Conservation (phyloP, 2,797 vertebrate species). For the Protonibea diacanthus region DNA sequence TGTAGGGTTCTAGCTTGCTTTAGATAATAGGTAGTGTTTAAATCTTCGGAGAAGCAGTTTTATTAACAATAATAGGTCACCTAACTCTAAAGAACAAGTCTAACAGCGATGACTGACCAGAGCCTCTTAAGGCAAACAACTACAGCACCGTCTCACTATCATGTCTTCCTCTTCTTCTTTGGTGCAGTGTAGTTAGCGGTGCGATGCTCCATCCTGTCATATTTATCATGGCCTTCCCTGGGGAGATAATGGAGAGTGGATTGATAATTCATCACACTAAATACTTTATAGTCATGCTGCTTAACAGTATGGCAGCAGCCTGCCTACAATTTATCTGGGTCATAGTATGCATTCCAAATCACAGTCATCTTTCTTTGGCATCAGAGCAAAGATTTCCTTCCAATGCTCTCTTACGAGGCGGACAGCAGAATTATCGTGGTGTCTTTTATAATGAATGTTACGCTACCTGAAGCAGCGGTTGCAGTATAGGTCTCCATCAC, state of each 20-base stretch:
- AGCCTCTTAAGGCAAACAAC: slow-evolving; percentile 30
- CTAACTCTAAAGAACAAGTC: slow-evolving; percentile 52
- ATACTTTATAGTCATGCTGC: slow-evolving; percentile 81
- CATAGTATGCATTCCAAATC: slow-evolving; percentile 67
- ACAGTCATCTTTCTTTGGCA: slow-evolving; percentile 42
- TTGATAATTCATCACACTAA: slow-evolving; percentile 82
- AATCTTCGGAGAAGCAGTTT: slow-evolving; percentile 22
- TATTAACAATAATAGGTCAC: slow-evolving; percentile 42
- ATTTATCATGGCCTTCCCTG: slow-evolving; percentile 96
- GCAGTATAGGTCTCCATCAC: slow-evolving; percentile 95
- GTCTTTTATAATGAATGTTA: background rate
- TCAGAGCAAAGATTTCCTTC: slow-evolving; percentile 36
- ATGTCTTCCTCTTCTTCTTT: slow-evolving; percentile 83
- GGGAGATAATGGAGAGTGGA: slow-evolving; percentile 62
- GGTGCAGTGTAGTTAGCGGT: slow-evolving; percentile 87
- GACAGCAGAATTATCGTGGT: background rate
- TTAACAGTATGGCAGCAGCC: slow-evolving; percentile 70
- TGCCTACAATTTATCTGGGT: slow-evolving; percentile 72
- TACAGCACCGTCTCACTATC: slow-evolving; percentile 56
- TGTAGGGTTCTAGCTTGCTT: slow-evolving; percentile 6
- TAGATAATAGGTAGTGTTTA: slow-evolving; percentile 35
- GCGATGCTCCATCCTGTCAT: slow-evolving; percentile 93
- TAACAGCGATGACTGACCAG: slow-evolving; percentile 45
- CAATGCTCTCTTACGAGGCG: slow-evolving; percentile 2
- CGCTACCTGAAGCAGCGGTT: slow-evolving; percentile 93